A percentile compares a stretch with the other conserved stretches of the same genome.
phyloP scores from a whole-genome alignment of 2,797 vertebrate species.

The Hipposideros larvatus region DNA sequence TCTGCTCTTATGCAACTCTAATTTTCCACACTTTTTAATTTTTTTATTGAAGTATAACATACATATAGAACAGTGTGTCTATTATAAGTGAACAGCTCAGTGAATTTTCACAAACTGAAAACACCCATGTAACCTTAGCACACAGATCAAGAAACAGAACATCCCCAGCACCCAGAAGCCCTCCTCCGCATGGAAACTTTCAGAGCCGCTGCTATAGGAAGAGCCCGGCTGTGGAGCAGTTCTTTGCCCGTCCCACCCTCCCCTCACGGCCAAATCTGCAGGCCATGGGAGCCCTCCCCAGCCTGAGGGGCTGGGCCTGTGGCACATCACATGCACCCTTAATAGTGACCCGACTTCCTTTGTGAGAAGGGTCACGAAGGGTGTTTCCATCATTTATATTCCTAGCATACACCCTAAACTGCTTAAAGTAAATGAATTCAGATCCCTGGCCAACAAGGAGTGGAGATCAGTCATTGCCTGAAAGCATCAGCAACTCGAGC shows the following conservation, averaged over 20 bases:
- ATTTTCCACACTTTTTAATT: background rate
- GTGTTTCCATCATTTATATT: conserved; percentile 64
- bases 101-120: conserved; percentile 23
- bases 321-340: background rate
- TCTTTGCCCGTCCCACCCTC: background rate
- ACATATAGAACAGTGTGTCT: background rate
- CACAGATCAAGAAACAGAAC: conserved; percentile 6
- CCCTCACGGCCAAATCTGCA: background rate
- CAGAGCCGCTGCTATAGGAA: background rate
- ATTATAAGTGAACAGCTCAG: conserved; percentile 1
- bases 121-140: background rate
- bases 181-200: background rate
- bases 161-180: background rate
- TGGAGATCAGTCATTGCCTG: conserved; percentile 83
- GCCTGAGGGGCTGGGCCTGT: background rate
- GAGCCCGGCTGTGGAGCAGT: background rate
- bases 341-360: conserved; percentile 36
- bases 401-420: conserved; percentile 70
- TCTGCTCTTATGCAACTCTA: background rate
- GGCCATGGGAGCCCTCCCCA: background rate
- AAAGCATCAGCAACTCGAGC: conserved; percentile 81
- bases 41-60: background rate
- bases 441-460: conserved; percentile 80
- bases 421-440: conserved; percentile 77
- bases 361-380: conserved; percentile 68